These are phyloP conservation scores for Lottia gigantea DNA, from an alignment of 2,888 invertebrate species.

Conservation along the genomic window DNA sequence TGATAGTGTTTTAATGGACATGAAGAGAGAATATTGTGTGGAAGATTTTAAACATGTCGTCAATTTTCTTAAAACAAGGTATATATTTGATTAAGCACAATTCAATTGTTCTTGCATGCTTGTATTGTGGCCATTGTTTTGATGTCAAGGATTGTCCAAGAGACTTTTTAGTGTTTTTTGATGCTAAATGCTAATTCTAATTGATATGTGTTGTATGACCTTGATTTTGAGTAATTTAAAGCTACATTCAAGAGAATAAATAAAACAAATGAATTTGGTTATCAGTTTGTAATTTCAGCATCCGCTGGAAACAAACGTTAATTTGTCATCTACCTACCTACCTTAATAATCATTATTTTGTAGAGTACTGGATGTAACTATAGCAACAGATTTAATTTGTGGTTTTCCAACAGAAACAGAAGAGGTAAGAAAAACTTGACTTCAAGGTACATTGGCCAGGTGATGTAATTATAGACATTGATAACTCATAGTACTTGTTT, in stretches of 20 bases:
- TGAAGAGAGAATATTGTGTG: constrained; percentile 95
- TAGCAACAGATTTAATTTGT: constrained; percentile 98
- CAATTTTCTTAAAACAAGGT: constrained; percentile 81
- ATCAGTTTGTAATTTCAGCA: no score
- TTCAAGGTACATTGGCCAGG: background rate
- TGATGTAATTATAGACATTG: background rate
- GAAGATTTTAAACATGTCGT: constrained; percentile 91
- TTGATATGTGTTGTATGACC: no score
- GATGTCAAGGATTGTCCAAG: no score
- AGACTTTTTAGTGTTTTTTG: no score
- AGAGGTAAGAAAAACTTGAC: constrained; percentile 53
- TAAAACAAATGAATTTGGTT: no score
- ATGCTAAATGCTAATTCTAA: no score
- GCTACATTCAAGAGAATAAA: no score
- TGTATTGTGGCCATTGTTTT: background rate
- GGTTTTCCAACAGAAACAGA: constrained; percentile 98
- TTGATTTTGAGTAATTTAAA: no score
- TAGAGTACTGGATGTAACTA: constrained; percentile 89
- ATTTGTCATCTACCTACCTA: no score
- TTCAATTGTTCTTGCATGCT: background rate
- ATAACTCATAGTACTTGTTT: background rate
- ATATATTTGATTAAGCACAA: background rate
- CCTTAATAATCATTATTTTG: no score
- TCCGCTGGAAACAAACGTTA: no score
- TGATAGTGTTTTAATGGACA: constrained; percentile 90